Conservation (phyloP, 2,888 invertebrate genomes). For the Erannis defoliaria region DNA sequence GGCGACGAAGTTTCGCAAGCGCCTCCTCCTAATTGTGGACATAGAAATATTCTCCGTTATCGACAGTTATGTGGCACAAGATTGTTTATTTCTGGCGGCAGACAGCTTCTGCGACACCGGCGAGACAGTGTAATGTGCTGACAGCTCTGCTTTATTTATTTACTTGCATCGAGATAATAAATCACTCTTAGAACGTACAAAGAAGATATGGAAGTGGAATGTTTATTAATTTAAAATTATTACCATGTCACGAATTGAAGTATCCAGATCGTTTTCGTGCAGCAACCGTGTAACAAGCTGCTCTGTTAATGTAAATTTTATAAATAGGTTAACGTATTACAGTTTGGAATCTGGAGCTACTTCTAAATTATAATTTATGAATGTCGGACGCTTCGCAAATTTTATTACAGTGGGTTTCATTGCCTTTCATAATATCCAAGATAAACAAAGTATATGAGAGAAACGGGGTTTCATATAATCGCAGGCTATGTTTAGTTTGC, state of each 20-base stretch:
- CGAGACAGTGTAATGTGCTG: constrained; percentile 52
- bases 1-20: constrained; percentile 54
- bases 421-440: constrained; percentile 55
- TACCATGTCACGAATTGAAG: constrained; percentile 1
- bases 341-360: constrained; percentile 48
- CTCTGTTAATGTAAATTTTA: constrained; percentile 27
- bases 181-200: not conserved
- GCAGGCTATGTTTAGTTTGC: constrained; percentile 28
- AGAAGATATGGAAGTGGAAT: constrained; percentile 19
- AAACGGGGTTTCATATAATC: constrained; percentile 31
- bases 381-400: constrained; percentile 58
- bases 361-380: constrained; percentile 61
- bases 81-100: constrained; percentile 70
- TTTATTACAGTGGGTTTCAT: constrained; percentile 50
- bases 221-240: constrained; percentile 12
- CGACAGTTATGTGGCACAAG: constrained; percentile 71
- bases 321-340: constrained; percentile 47
- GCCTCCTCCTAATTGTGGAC: constrained; percentile 54
- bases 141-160: constrained; percentile 49
- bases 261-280: constrained; percentile 1
- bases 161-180: constrained; percentile 26
- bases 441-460: constrained; percentile 35
- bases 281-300: not conserved
- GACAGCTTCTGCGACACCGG: constrained; percentile 61
- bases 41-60: constrained; percentile 63